A percentile compares a stretch with the other conserved stretches of the same genome.
phyloP scores from a whole-genome alignment of 37 sponge, comb jelly and placozoan genomes.

The Aplysina aerophoba region DNA sequence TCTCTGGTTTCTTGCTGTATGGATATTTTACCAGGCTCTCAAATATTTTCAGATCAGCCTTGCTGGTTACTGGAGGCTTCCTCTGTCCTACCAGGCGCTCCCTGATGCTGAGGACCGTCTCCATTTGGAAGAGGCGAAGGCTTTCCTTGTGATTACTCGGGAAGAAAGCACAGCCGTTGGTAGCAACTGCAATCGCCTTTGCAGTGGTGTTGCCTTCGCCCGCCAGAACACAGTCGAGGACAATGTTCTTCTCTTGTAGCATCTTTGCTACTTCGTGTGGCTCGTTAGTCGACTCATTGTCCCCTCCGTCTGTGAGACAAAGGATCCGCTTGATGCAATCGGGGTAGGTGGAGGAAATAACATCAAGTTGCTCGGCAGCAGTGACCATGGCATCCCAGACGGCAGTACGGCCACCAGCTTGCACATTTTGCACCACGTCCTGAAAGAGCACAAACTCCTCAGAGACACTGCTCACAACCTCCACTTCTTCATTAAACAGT shows the following conservation, averaged over 20 bases:
- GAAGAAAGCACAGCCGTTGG: constrained; percentile 39
- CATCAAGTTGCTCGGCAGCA: constrained; percentile 28
- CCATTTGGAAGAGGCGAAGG: constrained; percentile 52
- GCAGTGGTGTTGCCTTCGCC: constrained; percentile 23
- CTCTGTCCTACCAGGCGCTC: background rate
- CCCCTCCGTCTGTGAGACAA: constrained; percentile 51
- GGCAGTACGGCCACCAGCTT: constrained; percentile 24
- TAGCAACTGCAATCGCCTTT: constrained; percentile 40
- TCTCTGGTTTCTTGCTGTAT: constrained; percentile 28
- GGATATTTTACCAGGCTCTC: constrained; percentile 5
- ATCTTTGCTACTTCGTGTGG: constrained; percentile 23
- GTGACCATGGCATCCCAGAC: constrained; percentile 37
- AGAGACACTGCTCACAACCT: constrained; percentile 23
- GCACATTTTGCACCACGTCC: background rate
- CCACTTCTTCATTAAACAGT: constrained; percentile 26
- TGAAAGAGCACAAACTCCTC: constrained; percentile 39
- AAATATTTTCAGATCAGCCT: background rate
- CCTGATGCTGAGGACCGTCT: constrained; percentile 31
- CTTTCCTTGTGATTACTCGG: constrained; percentile 38
- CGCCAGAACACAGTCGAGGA: constrained; percentile 33
- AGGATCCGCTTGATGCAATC: constrained; percentile 42
- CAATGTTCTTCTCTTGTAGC: constrained; percentile 9
- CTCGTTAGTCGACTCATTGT: constrained; percentile 30
- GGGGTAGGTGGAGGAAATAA: constrained; percentile 4
- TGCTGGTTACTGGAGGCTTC: background rate